These are phyloP conservation scores for Lepeophtheirus salmonis DNA, from an alignment of 1,140 invertebrate genomes.

Conservation along the genomic window DNA sequence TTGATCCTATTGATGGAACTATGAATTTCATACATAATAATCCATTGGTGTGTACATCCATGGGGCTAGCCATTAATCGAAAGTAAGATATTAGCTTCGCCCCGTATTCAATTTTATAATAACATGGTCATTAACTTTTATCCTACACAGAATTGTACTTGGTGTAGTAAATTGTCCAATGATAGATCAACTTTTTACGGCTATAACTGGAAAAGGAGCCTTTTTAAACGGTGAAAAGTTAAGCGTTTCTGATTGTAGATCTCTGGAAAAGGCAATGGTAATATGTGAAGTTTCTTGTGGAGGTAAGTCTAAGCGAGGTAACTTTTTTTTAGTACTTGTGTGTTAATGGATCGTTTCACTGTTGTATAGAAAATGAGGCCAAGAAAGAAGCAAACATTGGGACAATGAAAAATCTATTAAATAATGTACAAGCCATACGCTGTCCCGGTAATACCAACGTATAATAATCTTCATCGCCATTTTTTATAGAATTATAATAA, in stretches of 20 bases:
- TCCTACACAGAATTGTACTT: neutral
- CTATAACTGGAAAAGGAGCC: constrained; percentile 11
- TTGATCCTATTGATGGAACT: constrained; percentile 77
- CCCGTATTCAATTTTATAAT: neutral
- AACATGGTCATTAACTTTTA: no score
- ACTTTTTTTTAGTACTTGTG: neutral
- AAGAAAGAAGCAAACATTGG: constrained; percentile 3
- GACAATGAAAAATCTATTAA: constrained; percentile 5
- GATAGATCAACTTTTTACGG: constrained; percentile 5
- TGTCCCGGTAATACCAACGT: constrained; percentile 17
- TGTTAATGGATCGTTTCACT: neutral
- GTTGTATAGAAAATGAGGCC: constrained; percentile 3
- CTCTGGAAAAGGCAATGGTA: neutral
- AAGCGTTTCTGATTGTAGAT: neutral
- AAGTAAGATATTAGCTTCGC: neutral
- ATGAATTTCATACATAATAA: constrained; percentile 77
- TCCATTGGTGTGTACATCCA: constrained; percentile 59
- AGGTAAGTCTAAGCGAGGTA: neutral
- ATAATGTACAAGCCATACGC: constrained; percentile 11
- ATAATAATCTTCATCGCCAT: neutral
- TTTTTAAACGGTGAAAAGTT: neutral
- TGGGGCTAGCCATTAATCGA: constrained; percentile 26
- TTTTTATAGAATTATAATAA: neutral
- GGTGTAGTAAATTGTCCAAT: constrained; percentile 14
- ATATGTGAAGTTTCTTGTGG: constrained; percentile 1